Conservation (phyloP, 2,888 invertebrate species). For the Busseola fusca region DNA sequence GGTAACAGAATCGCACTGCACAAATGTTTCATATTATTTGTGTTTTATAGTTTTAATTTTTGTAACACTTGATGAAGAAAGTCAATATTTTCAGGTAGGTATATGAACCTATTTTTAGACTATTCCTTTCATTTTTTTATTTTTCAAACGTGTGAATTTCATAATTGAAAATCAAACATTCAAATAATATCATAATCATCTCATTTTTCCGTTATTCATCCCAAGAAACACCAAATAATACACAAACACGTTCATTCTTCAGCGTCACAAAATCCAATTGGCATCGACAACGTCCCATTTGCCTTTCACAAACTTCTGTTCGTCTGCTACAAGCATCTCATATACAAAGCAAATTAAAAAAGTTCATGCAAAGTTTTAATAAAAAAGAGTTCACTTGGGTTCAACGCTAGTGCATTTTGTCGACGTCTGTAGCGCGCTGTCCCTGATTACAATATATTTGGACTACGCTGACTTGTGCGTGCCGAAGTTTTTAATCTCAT, state of each 20-base stretch:
- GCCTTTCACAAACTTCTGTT: slow-evolving; percentile 52
- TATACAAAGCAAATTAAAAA: slow-evolving; percentile 63
- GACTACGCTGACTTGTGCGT: background rate
- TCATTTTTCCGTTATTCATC: background rate
- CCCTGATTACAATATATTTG: slow-evolving; percentile 35
- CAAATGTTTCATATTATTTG: background rate
- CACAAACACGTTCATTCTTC: slow-evolving; percentile 14
- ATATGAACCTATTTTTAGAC: too few species aligned
- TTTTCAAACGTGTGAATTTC: too few species aligned
- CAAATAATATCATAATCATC: too few species aligned
- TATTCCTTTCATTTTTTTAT: too few species aligned
- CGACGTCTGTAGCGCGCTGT: slow-evolving; percentile 38
- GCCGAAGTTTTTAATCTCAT: slow-evolving; percentile 1
- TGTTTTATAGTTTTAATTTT: background rate
- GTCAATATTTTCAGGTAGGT: background rate
- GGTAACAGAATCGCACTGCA: too few species aligned
- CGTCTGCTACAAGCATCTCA: slow-evolving; percentile 37
- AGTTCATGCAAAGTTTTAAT: slow-evolving; percentile 56
- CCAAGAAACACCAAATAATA: slow-evolving; percentile 18
- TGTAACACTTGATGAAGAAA: background rate
- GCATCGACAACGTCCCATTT: slow-evolving; percentile 47
- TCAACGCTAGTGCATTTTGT: slow-evolving; percentile 55
- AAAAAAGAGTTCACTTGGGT: slow-evolving; percentile 53
- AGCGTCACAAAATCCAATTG: slow-evolving; percentile 48
- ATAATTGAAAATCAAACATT: too few species aligned